Base-by-base conservation (phyloP, 2,888 invertebrate species). In the Cryptus viduatorius region DNA sequence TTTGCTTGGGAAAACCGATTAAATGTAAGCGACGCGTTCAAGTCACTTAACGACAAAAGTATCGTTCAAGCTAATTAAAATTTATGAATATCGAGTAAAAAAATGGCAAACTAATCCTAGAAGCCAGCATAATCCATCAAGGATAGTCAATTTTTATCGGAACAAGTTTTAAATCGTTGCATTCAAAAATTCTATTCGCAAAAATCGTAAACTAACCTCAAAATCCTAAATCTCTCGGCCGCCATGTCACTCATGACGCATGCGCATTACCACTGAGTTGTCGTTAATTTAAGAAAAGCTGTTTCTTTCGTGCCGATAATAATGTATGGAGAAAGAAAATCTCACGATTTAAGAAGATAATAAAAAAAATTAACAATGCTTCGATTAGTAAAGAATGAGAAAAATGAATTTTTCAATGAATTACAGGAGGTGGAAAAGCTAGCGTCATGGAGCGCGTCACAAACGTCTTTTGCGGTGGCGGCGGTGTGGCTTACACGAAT, bases 381-480 rank as follows among this genome's bases (percentile, higher is more conserved):
- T 29, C 14, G 24, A 53, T 56, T 12, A 46, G 59, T 16, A 46
- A 16, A 16, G 16, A 56, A 37, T 53, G 37, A 37, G 8, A 69
- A 67, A n/a, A 37, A 69, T 59, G 16, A 19, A 71, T 67, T 67
- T 56, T 19, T 79, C 14, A 5, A 82, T 82, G 71, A 71, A 85
- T 87, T 88, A 61, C 87, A 91, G 92, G 92, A 68, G 95, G 96
- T 88, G 94, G 94, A 44, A 95, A 95, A 90, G 94, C 95, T 37
- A 96, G 96, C 93, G 98, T 98, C 87, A 98, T 98, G 95, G 98
- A 98, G 94, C 96, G 98, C 88, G 97, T 98, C 82, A 97, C 98
- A 68, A 97, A 97, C 93, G 98, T 97, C 37, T 96, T 98, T 82
- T 98, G 98, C 93, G 98, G 97, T 14, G 96, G 97, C 79, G 94